A percentile compares a stretch with the other conserved stretches of the same genome.
Evolutionary conservation across 2,113 vertebrate genomes (phyloP).

Genomic region (Furnarius figulus): DNA sequence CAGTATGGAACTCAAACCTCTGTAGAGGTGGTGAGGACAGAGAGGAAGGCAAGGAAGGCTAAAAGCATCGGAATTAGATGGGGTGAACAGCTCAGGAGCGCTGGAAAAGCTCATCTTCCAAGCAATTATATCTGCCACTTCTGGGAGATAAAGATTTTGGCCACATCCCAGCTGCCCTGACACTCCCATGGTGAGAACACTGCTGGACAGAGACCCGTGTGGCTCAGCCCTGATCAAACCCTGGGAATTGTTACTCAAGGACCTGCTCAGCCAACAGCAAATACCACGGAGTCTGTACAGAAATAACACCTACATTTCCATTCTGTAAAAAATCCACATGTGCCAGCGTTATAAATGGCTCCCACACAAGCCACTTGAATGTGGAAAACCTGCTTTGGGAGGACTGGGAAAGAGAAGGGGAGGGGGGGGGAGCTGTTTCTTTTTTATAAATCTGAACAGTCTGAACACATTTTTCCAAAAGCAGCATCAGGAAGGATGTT

Average conservation of each 20-base stretch:
- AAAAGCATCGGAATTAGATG: not conserved
- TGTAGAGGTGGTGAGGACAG: not conserved
- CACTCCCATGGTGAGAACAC: not conserved
- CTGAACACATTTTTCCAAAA: not conserved
- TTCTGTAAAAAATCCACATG: not conserved
- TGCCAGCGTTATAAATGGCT: conserved; percentile 23
- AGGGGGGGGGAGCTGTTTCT: too few relatives aligned
- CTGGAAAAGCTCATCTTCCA: not conserved
- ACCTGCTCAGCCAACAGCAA: not conserved
- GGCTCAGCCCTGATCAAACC: not conserved
- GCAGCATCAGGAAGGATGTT: not conserved
- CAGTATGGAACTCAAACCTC: not conserved
- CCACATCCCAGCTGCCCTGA: not conserved
- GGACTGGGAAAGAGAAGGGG: not conserved
- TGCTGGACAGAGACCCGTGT: rapidly evolving
- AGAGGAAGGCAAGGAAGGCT: not conserved
- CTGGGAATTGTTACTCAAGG: not conserved
- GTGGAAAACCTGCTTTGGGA: not conserved
- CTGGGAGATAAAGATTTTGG: not conserved
- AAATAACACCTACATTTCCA: conserved; percentile 35
- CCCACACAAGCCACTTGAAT: not conserved
- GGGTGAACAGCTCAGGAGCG: not conserved
- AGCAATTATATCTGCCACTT: not conserved
- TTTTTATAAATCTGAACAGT: not conserved
- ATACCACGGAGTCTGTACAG: not conserved